These are phyloP conservation scores for Himalopsyche kuldschensis DNA, from an alignment of 2,888 invertebrate genomes.

Conservation along the genomic window DNA sequence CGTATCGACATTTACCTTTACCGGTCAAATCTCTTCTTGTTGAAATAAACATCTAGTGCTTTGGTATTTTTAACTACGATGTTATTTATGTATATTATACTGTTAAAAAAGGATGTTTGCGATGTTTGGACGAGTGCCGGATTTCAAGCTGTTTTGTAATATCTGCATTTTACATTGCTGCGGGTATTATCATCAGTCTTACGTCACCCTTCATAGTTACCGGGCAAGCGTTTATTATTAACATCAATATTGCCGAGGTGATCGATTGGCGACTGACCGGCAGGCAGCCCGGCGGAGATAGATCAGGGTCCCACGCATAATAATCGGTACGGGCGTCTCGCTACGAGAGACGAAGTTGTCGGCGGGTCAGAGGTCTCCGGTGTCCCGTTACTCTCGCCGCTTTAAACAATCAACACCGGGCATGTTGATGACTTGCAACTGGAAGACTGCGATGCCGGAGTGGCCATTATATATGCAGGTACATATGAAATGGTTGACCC, in stretches of 20 bases:
- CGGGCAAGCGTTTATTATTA: not conserved
- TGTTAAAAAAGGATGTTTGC: no score
- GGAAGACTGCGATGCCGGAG: not conserved
- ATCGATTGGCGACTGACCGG: not conserved
- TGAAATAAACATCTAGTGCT: no score
- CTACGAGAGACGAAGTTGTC: not conserved
- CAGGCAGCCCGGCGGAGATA: not conserved
- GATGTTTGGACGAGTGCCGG: no score
- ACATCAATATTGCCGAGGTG: not conserved
- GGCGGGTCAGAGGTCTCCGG: not conserved
- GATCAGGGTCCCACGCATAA: not conserved
- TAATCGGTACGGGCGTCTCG: not conserved
- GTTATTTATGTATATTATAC: no score
- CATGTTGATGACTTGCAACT: not conserved
- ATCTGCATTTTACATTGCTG: no score
- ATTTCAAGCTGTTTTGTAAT: no score
- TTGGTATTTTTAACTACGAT: no score
- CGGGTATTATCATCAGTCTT: no score
- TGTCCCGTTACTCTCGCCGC: not conserved
- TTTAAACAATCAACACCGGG: not conserved
- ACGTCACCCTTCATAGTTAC: not conserved
- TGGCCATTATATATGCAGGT: not conserved
- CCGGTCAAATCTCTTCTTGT: no score
- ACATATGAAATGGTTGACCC: not conserved
- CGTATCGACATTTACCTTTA: no score